Conservation (phyloP, 2,888 invertebrate genomes). For the Opisthograptis luteolata region DNA sequence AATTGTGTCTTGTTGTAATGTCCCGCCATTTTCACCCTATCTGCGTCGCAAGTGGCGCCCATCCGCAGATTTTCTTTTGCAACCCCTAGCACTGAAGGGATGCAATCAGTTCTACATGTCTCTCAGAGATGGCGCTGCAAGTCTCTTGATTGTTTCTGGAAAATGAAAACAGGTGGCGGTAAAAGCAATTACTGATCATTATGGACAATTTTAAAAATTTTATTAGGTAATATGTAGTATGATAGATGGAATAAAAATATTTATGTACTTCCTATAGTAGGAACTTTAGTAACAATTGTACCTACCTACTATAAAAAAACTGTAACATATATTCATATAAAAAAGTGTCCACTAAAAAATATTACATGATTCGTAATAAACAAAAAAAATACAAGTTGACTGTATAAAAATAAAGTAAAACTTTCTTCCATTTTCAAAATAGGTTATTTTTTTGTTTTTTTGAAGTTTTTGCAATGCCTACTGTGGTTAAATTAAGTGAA, state of each 20-base stretch:
- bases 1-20: conserved; percentile 3
- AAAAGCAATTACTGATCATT: neutral
- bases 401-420: neutral
- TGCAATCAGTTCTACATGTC: conserved; percentile 55
- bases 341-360: no score
- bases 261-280: no score
- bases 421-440: conserved; percentile 14
- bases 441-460: neutral
- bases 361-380: no score
- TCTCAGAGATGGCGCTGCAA: conserved; percentile 63
- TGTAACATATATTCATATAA: no score
- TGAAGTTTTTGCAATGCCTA: no score
- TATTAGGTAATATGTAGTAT: no score
- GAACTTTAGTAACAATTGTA: no score
- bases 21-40: conserved; percentile 42
- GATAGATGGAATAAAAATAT: no score
- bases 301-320: no score
- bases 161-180: conserved; percentile 63
- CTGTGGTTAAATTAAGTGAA: no score
- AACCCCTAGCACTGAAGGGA: conserved; percentile 73
- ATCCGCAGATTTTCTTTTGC: conserved; percentile 72
- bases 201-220: neutral
- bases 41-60: conserved; percentile 67
- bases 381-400: no score
- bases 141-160: conserved; percentile 26